Evolutionary conservation across 2,113 vertebrate genomes (phyloP).

Genomic region (Pyxicephalus adspersus): DNA sequence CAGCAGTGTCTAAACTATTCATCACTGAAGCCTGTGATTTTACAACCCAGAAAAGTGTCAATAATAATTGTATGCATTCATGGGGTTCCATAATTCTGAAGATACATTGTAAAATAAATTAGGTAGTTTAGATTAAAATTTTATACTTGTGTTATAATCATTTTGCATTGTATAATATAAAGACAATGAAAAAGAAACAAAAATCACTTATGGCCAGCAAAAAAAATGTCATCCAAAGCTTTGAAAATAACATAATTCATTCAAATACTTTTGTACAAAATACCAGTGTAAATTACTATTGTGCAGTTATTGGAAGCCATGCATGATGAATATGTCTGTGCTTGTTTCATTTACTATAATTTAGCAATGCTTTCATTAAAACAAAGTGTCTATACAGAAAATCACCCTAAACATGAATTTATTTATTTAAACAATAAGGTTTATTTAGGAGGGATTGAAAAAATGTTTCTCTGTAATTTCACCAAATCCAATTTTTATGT

Average conservation of each 20-base stretch:
- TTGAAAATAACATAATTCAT: not conserved
- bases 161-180: slow-evolving; percentile 9
- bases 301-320: too few relatives aligned
- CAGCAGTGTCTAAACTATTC: slow-evolving; percentile 68
- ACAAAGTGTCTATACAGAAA: too few relatives aligned
- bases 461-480: too few relatives aligned
- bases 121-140: slow-evolving; percentile 31
- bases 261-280: too few relatives aligned
- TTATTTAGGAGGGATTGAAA: too few relatives aligned
- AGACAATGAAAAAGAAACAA: not conserved
- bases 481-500: too few relatives aligned
- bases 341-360: too few relatives aligned
- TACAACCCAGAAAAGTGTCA: slow-evolving; percentile 68
- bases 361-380: too few relatives aligned
- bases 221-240: slow-evolving; percentile 2
- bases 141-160: slow-evolving; percentile 12
- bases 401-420: too few relatives aligned
- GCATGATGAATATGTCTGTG: too few relatives aligned
- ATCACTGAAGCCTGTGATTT: slow-evolving; percentile 65
- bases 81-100: slow-evolving; percentile 46
- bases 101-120: slow-evolving; percentile 48
- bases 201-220: slow-evolving; percentile 12
- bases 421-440: too few relatives aligned
- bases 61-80: slow-evolving; percentile 60
- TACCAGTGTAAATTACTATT: too few relatives aligned